Evolutionary conservation across 1,140 invertebrate species (phyloP), one percentile per base, ranked within the genome.

Genomic region (Drosophila dunni): DNA sequence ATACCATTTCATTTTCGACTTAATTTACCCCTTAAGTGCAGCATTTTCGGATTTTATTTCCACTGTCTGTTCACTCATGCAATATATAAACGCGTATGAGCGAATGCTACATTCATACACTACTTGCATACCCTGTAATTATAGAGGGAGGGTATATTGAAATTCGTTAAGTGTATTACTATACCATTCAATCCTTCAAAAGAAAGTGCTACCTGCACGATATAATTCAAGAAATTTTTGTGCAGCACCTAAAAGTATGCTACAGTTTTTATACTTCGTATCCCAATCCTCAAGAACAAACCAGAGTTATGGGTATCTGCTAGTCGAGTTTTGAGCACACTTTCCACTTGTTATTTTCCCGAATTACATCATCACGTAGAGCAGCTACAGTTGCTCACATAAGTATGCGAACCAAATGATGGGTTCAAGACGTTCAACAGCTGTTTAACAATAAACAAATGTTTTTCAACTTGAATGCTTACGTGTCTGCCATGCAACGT

Each of bases 21-120:
- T 72, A 72, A 72, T 72, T 72, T 72, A 67, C 45, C 53, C 51
- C 54, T 67, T 60, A 72, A 72, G 70, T 72, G 63, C 54, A 53
- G 46, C 70, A 67, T 72, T 72, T 66, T 45, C 38, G 54, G 17
- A 72, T 66, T 67, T 46, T 67, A 72, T 72, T 58, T 58, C 50
- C 62, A 45, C 34, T 65, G 68, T 48, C 61, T 66, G 44, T 51
- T 50, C 34, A 33, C 6, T 51, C 65, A 40, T 58, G 45, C 54
- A 60, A 57, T 54, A 44, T 50, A 46, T 56, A 56, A 5, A 42
- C 36, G 34, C 33, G n/a, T 56, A 38, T 56, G 15, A 40, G 42
- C 13, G 53, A 13, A 40, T 51, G 9, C 29, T 15, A 46, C 15
- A 15, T 34, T 33, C 20, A 44, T 34, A 36, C 20, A 53, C 3